Evolutionary conservation across 2,888 invertebrate genomes (phyloP).

Genomic region (Phorcus lineatus): DNA sequence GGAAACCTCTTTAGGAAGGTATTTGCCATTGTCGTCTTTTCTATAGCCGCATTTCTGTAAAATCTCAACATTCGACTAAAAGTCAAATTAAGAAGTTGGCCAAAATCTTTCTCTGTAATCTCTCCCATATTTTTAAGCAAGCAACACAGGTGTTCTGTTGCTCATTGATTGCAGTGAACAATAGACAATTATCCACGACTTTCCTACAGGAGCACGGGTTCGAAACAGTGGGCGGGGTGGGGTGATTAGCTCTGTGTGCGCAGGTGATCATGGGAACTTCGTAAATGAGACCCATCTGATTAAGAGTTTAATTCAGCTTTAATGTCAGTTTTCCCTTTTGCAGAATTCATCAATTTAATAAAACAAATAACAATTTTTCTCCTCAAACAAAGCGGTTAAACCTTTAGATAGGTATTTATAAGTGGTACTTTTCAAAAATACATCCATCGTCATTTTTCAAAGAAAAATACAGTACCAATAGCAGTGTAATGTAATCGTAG

Average conservation of each 20-base stretch:
- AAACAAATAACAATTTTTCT: too few species aligned
- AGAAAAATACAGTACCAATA: too few species aligned
- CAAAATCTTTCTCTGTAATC: conserved; percentile 10
- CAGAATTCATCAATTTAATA: neutral
- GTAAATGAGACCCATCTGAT: conserved; percentile 10
- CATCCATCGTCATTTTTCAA: too few species aligned
- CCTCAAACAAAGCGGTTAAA: too few species aligned
- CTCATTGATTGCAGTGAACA: neutral
- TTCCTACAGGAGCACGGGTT: neutral
- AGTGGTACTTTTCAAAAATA: too few species aligned
- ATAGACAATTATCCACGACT: neutral
- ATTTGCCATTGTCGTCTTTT: neutral
- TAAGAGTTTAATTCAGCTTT: neutral
- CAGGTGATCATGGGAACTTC: conserved; percentile 6
- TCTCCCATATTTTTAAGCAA: neutral
- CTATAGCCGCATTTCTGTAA: neutral
- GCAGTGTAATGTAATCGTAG: too few species aligned
- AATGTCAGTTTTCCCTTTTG: neutral
- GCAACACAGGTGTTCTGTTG: neutral
- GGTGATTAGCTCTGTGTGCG: conserved; percentile 13
- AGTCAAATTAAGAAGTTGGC: neutral
- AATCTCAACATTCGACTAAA: neutral
- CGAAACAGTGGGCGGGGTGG: conserved; percentile 5
- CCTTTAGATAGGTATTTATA: too few species aligned
- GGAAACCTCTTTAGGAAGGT: neutral